Conservation (phyloP, 2,797 vertebrate genomes). For the Scolopax bukidnonensis region DNA sequence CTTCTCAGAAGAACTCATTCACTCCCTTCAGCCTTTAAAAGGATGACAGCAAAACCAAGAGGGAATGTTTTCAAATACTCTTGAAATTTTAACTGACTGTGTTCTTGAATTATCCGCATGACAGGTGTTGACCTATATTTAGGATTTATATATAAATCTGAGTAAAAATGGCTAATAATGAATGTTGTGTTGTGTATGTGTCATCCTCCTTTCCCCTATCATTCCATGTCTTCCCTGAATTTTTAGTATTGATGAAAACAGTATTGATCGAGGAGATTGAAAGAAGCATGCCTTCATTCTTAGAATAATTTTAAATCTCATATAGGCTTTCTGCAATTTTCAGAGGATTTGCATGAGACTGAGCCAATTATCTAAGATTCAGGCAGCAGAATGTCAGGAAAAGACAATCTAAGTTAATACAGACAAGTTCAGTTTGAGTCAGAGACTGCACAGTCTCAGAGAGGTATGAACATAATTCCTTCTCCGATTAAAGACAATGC, state of each 20-base stretch:
- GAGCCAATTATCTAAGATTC: constrained; percentile 22
- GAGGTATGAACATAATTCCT: background rate
- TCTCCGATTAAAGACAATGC: background rate
- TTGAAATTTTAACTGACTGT: background rate
- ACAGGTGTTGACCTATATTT: background rate
- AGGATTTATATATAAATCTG: background rate
- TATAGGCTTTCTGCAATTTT: background rate
- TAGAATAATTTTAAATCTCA: background rate
- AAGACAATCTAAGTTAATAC: background rate
- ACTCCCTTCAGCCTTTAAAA: background rate
- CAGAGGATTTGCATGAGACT: constrained; percentile 27
- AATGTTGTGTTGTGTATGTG: background rate
- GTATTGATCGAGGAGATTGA: background rate
- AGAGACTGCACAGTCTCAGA: background rate
- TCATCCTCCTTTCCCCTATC: fast-evolving
- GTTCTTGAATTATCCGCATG: background rate
- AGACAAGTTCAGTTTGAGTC: background rate
- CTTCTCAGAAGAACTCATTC: background rate
- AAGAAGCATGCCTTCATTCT: background rate
- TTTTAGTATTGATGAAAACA: background rate
- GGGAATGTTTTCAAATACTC: background rate
- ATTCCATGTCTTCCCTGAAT: background rate
- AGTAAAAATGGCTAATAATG: background rate
- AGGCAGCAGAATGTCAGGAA: background rate
- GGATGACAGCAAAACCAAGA: background rate